Conservation (phyloP, 2,797 vertebrate species). For the Chaetophractus vellerosus region DNA sequence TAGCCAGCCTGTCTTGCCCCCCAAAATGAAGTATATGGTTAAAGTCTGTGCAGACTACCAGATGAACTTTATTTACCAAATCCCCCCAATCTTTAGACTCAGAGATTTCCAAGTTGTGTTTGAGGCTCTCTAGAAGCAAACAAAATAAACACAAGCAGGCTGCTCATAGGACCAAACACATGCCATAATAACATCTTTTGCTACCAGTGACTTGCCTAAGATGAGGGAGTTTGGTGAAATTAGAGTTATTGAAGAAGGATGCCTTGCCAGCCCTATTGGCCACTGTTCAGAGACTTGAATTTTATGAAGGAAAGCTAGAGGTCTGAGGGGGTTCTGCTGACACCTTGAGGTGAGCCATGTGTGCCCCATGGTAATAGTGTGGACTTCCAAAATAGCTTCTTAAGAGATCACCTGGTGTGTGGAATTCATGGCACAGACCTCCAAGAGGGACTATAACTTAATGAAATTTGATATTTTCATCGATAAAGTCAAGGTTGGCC, state of each 20-base stretch:
- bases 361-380: not conserved
- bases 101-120: not conserved
- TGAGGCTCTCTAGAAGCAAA: constrained; percentile 48
- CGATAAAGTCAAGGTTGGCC: not conserved
- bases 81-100: not conserved
- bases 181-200: not conserved
- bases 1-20: not conserved
- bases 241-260: not conserved
- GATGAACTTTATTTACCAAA: not conserved
- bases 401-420: not conserved
- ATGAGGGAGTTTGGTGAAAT: not conserved
- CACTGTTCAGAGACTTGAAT: constrained; percentile 18
- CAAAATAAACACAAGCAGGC: constrained; percentile 54
- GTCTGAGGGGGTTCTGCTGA: not conserved
- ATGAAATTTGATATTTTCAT: constrained; percentile 6
- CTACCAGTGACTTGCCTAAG: not conserved
- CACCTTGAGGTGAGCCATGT: not conserved
- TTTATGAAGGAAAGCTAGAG: constrained; percentile 27
- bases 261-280: not conserved
- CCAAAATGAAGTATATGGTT: constrained; percentile 25
- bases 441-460: not conserved
- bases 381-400: constrained; percentile 16
- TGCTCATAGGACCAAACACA: not conserved
- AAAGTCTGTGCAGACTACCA: constrained; percentile 43
- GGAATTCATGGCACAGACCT: not conserved